phyloP scores from a whole-genome alignment of 2,113 vertebrate genomes.

The Grammomys dolichurus region DNA sequence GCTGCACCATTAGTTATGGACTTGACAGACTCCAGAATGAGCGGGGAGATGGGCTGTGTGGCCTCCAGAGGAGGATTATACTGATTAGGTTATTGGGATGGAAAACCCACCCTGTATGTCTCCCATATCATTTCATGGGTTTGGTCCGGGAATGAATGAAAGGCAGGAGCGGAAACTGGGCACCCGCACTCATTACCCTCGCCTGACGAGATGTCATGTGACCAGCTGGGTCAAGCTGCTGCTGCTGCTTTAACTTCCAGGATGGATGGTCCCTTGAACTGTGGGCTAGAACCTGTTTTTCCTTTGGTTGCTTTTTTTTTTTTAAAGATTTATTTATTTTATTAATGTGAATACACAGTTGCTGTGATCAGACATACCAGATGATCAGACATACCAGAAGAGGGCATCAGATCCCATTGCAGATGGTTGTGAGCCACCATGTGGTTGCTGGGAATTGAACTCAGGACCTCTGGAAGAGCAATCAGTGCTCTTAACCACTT shows the following conservation, averaged over 20 bases:
- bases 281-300: neutral
- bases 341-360: no score
- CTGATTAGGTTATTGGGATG: neutral
- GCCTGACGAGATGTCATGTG: neutral
- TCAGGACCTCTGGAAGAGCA: no score
- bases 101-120: neutral
- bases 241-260: neutral
- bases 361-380: no score
- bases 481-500: no score
- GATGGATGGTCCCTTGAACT: neutral
- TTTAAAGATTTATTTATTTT: no score
- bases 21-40: neutral
- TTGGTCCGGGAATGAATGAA: neutral
- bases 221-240: neutral
- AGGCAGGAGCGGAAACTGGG: neutral
- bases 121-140: no score
- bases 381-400: no score
- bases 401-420: no score
- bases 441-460: no score
- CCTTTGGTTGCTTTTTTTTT: neutral
- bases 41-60: neutral
- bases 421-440: no score
- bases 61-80: neutral
- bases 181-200: neutral
- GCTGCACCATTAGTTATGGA: neutral